Evolutionary conservation across 2,113 vertebrate genomes (phyloP).

Genomic region (Aspidoscelis tigris): DNA sequence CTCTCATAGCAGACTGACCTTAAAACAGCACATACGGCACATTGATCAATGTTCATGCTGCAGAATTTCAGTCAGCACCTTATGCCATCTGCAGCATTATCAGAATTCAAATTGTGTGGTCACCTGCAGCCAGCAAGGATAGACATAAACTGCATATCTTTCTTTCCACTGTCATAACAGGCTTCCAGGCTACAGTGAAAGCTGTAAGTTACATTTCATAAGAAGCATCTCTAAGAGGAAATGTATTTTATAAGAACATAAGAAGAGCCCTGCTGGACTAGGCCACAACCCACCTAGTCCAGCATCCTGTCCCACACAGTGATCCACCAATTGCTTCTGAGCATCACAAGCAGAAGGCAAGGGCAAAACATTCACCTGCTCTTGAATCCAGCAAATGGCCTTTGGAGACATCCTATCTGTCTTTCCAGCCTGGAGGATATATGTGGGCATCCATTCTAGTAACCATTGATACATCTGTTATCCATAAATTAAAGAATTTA

Average conservation of each 20-base stretch:
- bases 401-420: no score
- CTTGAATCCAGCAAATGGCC: no score
- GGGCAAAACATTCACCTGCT: no score
- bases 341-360: no score
- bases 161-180: background rate
- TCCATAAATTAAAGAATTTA: no score
- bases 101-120: background rate
- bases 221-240: background rate
- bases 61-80: background rate
- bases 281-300: no score
- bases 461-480: no score
- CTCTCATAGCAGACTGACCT: slow-evolving; percentile 6
- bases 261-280: no score
- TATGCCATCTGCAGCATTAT: background rate
- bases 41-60: background rate
- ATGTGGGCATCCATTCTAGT: no score
- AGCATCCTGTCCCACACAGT: no score
- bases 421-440: no score
- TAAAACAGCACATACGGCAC: background rate
- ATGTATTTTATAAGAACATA: background rate
- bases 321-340: no score
- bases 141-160: background rate
- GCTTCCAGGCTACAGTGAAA: background rate
- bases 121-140: background rate
- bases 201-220: background rate